These are phyloP conservation scores for Gymnothorax javanicus DNA, from an alignment of 2,797 vertebrate species.

Conservation along the genomic window DNA sequence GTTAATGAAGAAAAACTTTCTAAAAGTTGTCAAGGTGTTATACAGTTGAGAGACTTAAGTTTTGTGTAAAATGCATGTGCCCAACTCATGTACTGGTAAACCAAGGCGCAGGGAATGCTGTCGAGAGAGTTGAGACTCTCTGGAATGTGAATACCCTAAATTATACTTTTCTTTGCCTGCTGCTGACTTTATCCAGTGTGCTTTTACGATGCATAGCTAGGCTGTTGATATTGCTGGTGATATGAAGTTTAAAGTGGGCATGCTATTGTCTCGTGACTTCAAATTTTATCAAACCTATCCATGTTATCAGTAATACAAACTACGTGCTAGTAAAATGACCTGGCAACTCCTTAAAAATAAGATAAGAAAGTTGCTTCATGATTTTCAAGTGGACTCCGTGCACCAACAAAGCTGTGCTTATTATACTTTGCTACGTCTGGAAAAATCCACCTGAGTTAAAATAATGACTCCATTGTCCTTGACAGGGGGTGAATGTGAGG, in stretches of 20 bases:
- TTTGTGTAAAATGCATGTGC: conserved; percentile 11
- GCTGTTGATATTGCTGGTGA: not conserved
- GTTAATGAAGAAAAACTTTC: not conserved
- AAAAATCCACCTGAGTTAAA: not conserved
- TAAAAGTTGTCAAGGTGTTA: not conserved
- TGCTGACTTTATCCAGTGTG: not conserved
- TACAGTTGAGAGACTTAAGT: not conserved
- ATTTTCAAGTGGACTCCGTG: not conserved
- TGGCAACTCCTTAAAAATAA: not conserved
- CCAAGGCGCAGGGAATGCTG: not conserved
- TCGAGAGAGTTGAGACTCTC: not conserved
- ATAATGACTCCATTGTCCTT: not conserved
- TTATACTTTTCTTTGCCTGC: not conserved
- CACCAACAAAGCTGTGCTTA: not conserved
- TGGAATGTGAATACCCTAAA: not conserved
- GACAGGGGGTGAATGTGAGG: conserved; percentile 86
- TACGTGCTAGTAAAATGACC: not conserved
- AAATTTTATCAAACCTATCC: not conserved
- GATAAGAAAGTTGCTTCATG: conserved; percentile 7
- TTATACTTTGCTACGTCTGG: not conserved
- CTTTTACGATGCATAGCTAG: not conserved
- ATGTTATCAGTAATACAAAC: not conserved
- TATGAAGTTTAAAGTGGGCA: not conserved
- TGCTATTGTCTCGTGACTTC: not conserved
- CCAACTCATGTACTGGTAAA: not conserved